Conservation (phyloP, 2,888 invertebrate species). For the Perithous albicinctus region DNA sequence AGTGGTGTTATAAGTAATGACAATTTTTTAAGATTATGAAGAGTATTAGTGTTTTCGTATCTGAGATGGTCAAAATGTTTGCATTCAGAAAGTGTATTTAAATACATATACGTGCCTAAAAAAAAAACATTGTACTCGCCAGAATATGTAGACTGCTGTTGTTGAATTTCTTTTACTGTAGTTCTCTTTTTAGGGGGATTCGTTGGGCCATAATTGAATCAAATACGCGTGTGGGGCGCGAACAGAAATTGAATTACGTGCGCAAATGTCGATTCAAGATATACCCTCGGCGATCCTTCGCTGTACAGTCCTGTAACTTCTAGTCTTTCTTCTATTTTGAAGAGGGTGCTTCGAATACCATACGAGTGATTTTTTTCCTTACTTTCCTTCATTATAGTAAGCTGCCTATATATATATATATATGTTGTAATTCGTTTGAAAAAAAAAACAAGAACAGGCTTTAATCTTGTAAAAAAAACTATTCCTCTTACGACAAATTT, state of each 20-base stretch:
- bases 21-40: too few species aligned
- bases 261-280: conserved; percentile 84
- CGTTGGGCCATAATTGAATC: conserved; percentile 80
- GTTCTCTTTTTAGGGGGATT: conserved; percentile 73
- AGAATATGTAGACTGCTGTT: neutral
- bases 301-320: conserved; percentile 33
- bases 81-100: neutral
- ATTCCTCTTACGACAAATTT: neutral
- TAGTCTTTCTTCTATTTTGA: conserved; percentile 15
- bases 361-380: conserved; percentile 10
- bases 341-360: conserved; percentile 6
- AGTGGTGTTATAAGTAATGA: too few species aligned
- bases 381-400: neutral
- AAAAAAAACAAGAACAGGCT: too few species aligned
- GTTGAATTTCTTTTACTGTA: conserved; percentile 9
- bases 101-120: neutral
- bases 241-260: conserved; percentile 81
- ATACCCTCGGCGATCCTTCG: conserved; percentile 66
- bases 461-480: too few species aligned
- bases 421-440: too few species aligned
- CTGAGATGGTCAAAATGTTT: neutral
- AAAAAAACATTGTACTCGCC: neutral
- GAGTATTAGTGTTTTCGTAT: too few species aligned
- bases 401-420: neutral
- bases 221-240: conserved; percentile 80